Base-by-base conservation (phyloP, 1,140 invertebrate species). In the Stenopsyche tienmushanensis region DNA sequence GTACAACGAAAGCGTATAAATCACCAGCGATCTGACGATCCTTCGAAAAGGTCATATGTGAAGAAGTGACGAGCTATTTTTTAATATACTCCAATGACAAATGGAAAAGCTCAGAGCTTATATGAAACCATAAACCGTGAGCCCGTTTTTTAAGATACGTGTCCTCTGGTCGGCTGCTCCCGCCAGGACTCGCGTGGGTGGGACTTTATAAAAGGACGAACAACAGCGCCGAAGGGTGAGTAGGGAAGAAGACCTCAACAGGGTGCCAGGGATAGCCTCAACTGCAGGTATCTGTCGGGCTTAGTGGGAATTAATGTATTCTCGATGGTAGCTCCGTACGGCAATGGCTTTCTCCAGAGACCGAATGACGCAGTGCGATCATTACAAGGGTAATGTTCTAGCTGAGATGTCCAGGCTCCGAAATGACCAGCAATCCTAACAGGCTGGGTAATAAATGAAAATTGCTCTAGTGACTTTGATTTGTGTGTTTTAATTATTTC, bases 241-340 rank as follows among this genome's bases (percentile, higher is more conserved):
- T 34, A 34, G 29, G 5, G 5, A 34, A 34, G 55, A 41, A 25
- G 44, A 53, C 29, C 34, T 57, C 41, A 26, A n/a, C 24, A 34
- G 41, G 63, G 23, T 20, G 18, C 20, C 24, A 20, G 18, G 21
- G n/a, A n/a, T 55, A 44, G 17, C 52, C 62, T 65, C 53, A 49
- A 50, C 53, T 59, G 53, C 53, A 65, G 42, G 63, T 65, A 50
- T 65, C 42, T 29, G 53, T 49, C 23, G 53, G 21, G 26, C 17
- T 65, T 41, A 29, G 26, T 47, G 18, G n/a, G 25, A 45, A 65
- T 52, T 59, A 65, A 65, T 59, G 55, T 25, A 45, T 39, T 39
- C 15, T 58, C 34, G 21, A 58, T 53, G 8, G 13, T 24, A 15
- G 20, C 8, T 21, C 13, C 44, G 44, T 18, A 47, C 44, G 5